Conservation (phyloP, 2,888 invertebrate genomes). For the Diplolepis rosae region DNA sequence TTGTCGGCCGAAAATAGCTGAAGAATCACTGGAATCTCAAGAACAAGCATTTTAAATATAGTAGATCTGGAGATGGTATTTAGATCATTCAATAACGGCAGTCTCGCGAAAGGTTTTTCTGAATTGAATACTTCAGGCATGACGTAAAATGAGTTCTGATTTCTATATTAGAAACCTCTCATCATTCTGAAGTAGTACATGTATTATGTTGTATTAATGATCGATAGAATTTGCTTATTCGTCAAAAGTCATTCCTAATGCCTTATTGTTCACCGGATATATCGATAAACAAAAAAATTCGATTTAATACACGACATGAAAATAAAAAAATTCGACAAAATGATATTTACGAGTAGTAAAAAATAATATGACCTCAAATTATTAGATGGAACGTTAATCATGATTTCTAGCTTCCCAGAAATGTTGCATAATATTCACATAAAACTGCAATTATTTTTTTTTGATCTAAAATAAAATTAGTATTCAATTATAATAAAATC, state of each 20-base stretch:
- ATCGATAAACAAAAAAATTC: neutral
- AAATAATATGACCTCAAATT: neutral
- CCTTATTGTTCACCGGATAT: neutral
- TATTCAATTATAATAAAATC: neutral
- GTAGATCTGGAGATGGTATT: slow-evolving; percentile 7
- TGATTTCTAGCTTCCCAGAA: neutral
- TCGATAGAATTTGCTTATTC: neutral
- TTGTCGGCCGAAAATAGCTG: neutral
- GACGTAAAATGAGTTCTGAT: slow-evolving; percentile 16
- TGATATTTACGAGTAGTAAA: neutral
- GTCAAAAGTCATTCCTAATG: neutral
- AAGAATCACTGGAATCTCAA: slow-evolving; percentile 9
- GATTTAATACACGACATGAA: neutral
- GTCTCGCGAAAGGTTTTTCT: neutral
- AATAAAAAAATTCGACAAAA: slow-evolving; percentile 15
- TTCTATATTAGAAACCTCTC: neutral
- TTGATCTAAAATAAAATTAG: neutral
- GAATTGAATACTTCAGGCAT: neutral
- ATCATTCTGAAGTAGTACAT: neutral
- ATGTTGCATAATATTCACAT: neutral
- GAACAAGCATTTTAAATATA: neutral
- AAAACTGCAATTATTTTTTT: no score
- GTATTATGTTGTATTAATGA: no score
- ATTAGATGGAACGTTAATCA: neutral
- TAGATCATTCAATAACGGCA: neutral